These are phyloP conservation scores for Stictocephala bisonia DNA, from an alignment of 2,888 invertebrate genomes.

Conservation along the genomic window DNA sequence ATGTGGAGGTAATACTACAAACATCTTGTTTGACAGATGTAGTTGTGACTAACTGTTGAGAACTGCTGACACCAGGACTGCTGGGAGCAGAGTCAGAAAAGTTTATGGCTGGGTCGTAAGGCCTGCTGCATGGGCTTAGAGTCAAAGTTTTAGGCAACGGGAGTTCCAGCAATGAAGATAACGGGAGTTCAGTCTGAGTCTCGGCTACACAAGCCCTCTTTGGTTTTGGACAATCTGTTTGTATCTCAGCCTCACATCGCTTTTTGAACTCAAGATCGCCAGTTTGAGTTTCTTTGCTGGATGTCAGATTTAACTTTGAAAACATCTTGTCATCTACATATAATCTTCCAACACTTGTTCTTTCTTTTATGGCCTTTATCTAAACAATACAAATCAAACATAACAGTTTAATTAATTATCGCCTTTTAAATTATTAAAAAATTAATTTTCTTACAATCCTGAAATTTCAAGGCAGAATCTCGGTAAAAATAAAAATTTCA, in stretches of 20 bases:
- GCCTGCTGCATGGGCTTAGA: neutral
- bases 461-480: no score
- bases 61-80: neutral
- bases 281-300: neutral
- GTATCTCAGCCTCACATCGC: no score
- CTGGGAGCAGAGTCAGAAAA: neutral
- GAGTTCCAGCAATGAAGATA: neutral
- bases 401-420: no score
- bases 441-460: no score
- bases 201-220: neutral
- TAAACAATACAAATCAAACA: no score
- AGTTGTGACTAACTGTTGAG: neutral
- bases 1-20: slow-evolving; percentile 24
- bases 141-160: neutral
- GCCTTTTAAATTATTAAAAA: no score
- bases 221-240: no score
- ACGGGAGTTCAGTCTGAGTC: slow-evolving; percentile 5
- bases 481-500: no score
- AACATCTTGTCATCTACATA: slow-evolving; percentile 1
- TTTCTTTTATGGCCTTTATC: slow-evolving; percentile 19
- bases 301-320: neutral
- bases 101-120: slow-evolving; percentile 21
- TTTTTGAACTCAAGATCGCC: neutral
- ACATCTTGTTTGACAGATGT: neutral
- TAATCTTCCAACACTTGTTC: neutral